Evolutionary conservation across 2,888 invertebrate genomes (phyloP).

Genomic region (Girardia tigrina): DNA sequence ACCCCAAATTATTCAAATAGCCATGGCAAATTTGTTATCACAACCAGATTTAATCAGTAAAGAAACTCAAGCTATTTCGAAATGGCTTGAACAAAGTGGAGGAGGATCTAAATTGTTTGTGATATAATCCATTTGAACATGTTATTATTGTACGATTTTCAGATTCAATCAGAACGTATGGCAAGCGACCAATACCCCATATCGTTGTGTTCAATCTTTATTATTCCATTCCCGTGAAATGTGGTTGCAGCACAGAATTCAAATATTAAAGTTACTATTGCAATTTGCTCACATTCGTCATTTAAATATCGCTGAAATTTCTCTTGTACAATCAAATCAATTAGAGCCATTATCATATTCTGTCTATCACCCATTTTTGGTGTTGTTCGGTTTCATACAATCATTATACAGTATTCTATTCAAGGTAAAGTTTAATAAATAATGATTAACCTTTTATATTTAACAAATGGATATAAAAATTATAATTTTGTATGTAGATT

Average conservation of each 20-base stretch:
- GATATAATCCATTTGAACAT: neutral
- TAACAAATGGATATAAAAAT: too few relatives aligned
- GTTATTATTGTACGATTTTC: neutral
- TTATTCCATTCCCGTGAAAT: neutral
- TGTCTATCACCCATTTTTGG: slow-evolving; percentile 69
- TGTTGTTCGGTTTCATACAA: slow-evolving; percentile 73
- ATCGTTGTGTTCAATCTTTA: neutral
- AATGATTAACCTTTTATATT: too few relatives aligned
- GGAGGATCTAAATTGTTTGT: slow-evolving; percentile 15
- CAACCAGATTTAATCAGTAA: neutral
- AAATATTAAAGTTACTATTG: neutral
- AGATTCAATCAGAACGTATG: slow-evolving; percentile 11
- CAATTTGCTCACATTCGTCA: slow-evolving; percentile 11
- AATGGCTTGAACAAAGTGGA: neutral
- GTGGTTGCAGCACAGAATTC: slow-evolving; percentile 3
- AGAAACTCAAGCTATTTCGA: neutral
- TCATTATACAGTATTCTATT: slow-evolving; percentile 70
- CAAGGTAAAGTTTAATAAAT: too few relatives aligned
- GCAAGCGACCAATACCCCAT: slow-evolving; percentile 9
- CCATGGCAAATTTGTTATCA: slow-evolving; percentile 56
- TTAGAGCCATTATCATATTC: neutral
- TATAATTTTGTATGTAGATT: too few relatives aligned
- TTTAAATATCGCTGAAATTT: neutral
- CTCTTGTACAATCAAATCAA: neutral
- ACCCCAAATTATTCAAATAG: slow-evolving; percentile 81